Base-by-base conservation (phyloP, 2,888 invertebrate species). In the Stenichneumon culpator region DNA sequence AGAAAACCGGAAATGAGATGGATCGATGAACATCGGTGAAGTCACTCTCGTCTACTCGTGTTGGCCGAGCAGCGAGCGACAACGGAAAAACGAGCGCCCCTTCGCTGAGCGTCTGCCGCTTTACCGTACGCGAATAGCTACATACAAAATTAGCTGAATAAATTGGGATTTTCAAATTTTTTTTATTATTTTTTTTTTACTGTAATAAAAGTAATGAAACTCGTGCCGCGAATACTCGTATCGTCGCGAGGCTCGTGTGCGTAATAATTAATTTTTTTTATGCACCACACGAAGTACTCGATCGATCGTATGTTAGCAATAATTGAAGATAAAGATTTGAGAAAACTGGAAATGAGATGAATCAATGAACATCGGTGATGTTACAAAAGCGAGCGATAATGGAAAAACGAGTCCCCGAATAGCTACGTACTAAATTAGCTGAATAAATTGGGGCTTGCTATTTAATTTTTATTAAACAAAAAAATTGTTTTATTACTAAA, bases 321-420 rank as follows among this genome's bases (percentile, higher is more conserved):
- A 0, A 32, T 32, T 6, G 60, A 60, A 28, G 16, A 28, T n/a
- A 3, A n/a, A n/a, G n/a, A n/a, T n/a, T n/a, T n/a, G n/a, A n/a
- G n/a, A n/a, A n/a, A n/a, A n/a, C n/a, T n/a, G n/a, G n/a, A n/a
- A n/a, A n/a, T n/a, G n/a, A n/a, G n/a, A n/a, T n/a, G 75, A 68
- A 77, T 77, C 82, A 68, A 83, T 75, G 79, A 82, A 77, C 68
- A 79, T 86, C 79, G 72, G 72, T 86, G 82, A 86, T 86, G 84
- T 86, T 84, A 84, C 79, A 47, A 50, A 70, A 3, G 28, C 32
- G 67, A 52, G 19, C 22, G 67, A 32, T 32, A 68, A 28, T 39
- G 44, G 11, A 78, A 78, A 75, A 77, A 82, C 69, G 77, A 74
- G 63, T 69, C 3, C 63, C 68, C 60, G 11, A 60, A 39, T 72